Evolutionary conservation across 2,888 invertebrate genomes (phyloP), one percentile per base, ranked within the genome.

Genomic region (Chromoteleia sp.): DNA sequence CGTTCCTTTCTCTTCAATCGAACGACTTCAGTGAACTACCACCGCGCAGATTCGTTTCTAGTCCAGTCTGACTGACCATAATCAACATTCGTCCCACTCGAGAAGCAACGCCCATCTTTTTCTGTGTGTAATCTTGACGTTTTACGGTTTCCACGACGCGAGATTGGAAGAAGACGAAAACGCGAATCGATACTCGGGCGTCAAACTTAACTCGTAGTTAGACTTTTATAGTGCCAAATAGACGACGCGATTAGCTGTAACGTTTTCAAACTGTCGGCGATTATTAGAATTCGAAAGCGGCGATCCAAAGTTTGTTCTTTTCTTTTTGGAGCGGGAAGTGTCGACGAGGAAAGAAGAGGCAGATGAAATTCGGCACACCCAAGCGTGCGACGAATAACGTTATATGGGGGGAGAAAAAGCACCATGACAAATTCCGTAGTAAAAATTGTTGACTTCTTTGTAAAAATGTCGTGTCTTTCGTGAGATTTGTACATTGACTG

Each of bases 141-240:
- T 59, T 43, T 45, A 8, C 36, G 21, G 15, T 50, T 36, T 65
- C 39, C 29, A 39, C 54, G 33, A 54, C 19, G 45, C 48, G 12
- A 71, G 25, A 65, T 39, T 19, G 29, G 19, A 50, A n/a, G 19
- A 48, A 45, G 36, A 63, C 33, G 19, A 48, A 77, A 48, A 30
- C 19, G 21, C 33, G 14, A 75, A 61, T 50, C 45, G 68, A 70
- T 67, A 36, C 70, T 61, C 50, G 73, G 33, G 59, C 63, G 67
- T 67, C 73, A 56, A 68, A 65, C 43, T 65, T 81, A 58, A 59
- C 65, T 52, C 25, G 67, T 81, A 81, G 71, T 58, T 81, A 65
- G 59, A 71, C 70, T 70, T 75, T 68, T 71, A 63, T 81, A 75
- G 81, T 75, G 81, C 81, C 81, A 81, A 81, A 81, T 81, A 80